These are phyloP conservation scores for Cathartes aura DNA, from an alignment of 2,113 vertebrate genomes.

Conservation along the genomic window DNA sequence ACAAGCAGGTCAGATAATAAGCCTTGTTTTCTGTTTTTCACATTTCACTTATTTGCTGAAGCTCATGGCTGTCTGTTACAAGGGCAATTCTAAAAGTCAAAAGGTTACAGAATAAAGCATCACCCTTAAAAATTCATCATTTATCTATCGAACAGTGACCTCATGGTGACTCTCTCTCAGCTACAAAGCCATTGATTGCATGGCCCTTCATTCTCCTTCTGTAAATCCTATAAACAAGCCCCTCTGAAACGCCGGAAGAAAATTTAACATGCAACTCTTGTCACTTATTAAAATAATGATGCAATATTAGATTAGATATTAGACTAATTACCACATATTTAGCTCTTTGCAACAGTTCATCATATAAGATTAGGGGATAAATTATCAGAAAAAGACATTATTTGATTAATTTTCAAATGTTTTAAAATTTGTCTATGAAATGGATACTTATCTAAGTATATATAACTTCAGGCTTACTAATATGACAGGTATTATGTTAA, in stretches of 20 bases:
- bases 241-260: conserved; percentile 53
- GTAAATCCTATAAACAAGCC: conserved; percentile 71
- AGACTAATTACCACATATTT: conserved; percentile 10
- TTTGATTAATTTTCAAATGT: background rate
- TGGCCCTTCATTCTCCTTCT: conserved; percentile 51
- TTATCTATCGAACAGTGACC: conserved; percentile 69
- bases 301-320: conserved; percentile 7
- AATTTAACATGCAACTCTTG: conserved; percentile 25
- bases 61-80: conserved; percentile 12
- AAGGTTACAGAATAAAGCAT: conserved; percentile 61
- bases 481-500: background rate
- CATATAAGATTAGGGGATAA: background rate
- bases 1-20: conserved; percentile 43
- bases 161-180: conserved; percentile 68
- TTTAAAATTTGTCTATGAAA: background rate
- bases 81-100: conserved; percentile 69
- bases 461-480: background rate
- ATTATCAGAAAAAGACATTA: background rate
- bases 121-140: conserved; percentile 51
- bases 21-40: conserved; percentile 40
- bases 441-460: background rate
- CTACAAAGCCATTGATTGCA: conserved; percentile 75
- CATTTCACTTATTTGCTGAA: conserved; percentile 59
- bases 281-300: conserved; percentile 17
- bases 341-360: background rate